phyloP scores from a whole-genome alignment of 2,797 vertebrate genomes.

The Anguilla megastoma region DNA sequence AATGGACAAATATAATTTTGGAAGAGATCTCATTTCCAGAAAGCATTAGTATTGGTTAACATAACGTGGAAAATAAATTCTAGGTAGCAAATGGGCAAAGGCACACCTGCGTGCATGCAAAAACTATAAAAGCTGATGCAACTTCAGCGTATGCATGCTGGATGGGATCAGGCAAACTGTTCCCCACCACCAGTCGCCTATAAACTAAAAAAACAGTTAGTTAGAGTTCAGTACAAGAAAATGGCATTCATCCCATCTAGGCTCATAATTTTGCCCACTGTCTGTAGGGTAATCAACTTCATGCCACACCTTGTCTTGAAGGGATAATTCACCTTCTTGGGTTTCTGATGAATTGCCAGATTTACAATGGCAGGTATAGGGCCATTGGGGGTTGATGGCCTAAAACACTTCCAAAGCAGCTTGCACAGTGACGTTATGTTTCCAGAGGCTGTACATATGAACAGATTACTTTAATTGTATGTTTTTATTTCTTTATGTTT shows the following conservation, averaged over 20 bases:
- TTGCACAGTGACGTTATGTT: too few relatives aligned
- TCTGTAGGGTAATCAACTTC: not conserved
- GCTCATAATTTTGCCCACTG: not conserved
- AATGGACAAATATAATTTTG: too few relatives aligned
- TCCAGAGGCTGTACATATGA: too few relatives aligned
- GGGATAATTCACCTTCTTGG: not conserved
- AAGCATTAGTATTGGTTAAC: not conserved
- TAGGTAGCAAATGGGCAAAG: not conserved
- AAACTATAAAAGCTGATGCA: not conserved
- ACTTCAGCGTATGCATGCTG: not conserved
- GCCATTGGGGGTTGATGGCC: too few relatives aligned
- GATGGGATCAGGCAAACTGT: not conserved
- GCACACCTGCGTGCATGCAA: not conserved
- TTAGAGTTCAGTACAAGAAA: not conserved
- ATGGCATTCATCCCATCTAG: not conserved
- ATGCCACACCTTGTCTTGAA: not conserved
- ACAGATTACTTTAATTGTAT: too few relatives aligned
- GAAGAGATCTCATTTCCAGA: too few relatives aligned
- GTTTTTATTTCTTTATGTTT: too few relatives aligned
- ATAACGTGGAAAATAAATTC: not conserved
- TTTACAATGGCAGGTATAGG: too few relatives aligned
- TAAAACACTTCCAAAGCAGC: too few relatives aligned
- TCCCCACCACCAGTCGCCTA: not conserved
- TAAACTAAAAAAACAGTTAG: not conserved
- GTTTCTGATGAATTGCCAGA: not conserved